Percentiles rank a stretch among this genome's conserved stretches.
phyloP scores from a whole-genome alignment of 2,888 invertebrate species.

The Chrysotoxum bicinctum region DNA sequence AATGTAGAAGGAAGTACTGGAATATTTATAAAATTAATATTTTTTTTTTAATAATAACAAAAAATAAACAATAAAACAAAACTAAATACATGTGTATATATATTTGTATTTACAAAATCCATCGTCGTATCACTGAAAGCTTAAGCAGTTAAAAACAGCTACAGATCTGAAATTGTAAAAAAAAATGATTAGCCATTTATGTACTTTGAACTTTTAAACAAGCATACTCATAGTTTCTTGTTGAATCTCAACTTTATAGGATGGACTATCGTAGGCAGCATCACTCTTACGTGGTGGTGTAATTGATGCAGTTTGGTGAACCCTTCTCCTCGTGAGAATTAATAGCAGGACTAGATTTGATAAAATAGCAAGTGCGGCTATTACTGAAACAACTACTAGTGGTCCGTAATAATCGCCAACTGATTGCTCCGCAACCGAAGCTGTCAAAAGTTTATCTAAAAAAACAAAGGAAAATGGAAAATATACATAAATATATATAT shows the following conservation, averaged over 20 bases:
- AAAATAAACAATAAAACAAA: neutral
- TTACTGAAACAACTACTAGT: constrained; percentile 92
- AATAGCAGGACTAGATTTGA: constrained; percentile 90
- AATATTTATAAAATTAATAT: neutral
- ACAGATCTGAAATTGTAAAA: constrained; percentile 74
- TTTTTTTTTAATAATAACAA: neutral
- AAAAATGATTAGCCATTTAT: neutral
- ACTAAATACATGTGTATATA: constrained; percentile 27
- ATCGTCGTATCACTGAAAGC: constrained; percentile 4
- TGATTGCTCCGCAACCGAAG: constrained; percentile 78
- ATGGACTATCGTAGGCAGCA: constrained; percentile 96
- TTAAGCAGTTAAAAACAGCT: constrained; percentile 73
- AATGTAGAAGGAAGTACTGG: neutral
- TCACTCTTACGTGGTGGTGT: constrained; percentile 91
- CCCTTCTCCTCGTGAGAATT: constrained; percentile 89
- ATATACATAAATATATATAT: neutral
- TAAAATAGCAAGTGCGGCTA: constrained; percentile 92
- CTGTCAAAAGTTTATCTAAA: constrained; percentile 83
- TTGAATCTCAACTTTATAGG: constrained; percentile 96
- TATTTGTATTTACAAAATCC: constrained; percentile 51
- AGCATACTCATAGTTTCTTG: constrained; percentile 94
- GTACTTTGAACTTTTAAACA: neutral
- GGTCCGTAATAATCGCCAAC: constrained; percentile 93
- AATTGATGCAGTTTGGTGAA: constrained; percentile 89
- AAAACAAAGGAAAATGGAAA: neutral